phyloP scores from a whole-genome alignment of 2,113 vertebrate genomes.

The Mormoops blainvillei region DNA sequence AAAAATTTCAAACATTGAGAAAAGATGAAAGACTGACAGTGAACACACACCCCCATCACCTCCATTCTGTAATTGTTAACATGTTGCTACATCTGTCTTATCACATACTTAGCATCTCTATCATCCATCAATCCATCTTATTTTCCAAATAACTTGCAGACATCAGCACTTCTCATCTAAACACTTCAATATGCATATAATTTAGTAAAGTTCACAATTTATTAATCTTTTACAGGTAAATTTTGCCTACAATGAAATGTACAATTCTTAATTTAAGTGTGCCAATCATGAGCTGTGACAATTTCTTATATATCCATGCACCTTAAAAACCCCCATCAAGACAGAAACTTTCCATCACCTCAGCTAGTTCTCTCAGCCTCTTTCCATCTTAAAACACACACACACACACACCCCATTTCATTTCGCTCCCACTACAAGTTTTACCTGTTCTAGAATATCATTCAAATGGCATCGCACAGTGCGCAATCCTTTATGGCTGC shows the following conservation, averaged over 20 bases:
- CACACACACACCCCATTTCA: no score
- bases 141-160: not conserved
- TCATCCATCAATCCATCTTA: not conserved
- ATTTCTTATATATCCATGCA: not conserved
- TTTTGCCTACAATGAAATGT: not conserved
- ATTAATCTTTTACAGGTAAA: constrained; percentile 10
- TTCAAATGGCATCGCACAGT: not conserved
- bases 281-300: not conserved
- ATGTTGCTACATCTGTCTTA: not conserved
- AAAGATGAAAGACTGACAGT: not conserved
- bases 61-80: not conserved
- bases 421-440: not conserved
- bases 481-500: not conserved
- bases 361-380: not conserved
- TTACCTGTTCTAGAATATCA: not conserved
- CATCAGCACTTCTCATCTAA: not conserved
- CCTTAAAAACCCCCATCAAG: not conserved
- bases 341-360: not conserved
- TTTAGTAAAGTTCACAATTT: not conserved
- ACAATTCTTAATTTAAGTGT: not conserved
- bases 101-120: not conserved
- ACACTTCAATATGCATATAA: not conserved
- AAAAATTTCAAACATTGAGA: not conserved
- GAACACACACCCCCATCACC: not conserved
- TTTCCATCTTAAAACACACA: not conserved